phyloP scores from a whole-genome alignment of 2,113 vertebrate genomes.

The Calidris pygmaea region DNA sequence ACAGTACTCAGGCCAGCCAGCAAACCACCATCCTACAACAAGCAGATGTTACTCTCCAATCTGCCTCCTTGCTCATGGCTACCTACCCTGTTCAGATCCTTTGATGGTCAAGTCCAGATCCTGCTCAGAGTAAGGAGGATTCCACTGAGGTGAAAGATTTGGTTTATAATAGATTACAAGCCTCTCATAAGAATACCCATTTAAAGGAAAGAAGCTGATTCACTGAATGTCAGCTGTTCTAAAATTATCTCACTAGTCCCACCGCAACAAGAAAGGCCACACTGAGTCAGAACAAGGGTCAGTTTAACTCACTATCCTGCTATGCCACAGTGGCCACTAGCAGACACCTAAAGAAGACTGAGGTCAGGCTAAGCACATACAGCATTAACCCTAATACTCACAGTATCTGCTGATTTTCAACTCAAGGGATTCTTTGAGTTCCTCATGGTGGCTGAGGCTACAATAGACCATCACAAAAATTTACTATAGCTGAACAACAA shows the following conservation, averaged over 20 bases:
- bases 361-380: neutral
- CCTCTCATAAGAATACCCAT: accelerated
- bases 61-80: neutral
- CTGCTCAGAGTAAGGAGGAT: neutral
- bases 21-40: neutral
- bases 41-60: neutral
- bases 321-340: neutral
- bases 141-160: neutral
- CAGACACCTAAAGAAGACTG: neutral
- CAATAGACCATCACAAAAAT: neutral
- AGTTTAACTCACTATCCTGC: neutral
- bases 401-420: neutral
- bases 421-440: neutral
- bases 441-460: neutral
- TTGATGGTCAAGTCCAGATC: neutral
- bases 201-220: neutral
- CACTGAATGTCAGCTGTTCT: neutral
- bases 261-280: neutral
- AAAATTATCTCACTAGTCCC: neutral
- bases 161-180: neutral
- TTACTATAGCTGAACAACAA: neutral
- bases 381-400: neutral
- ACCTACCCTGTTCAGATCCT: neutral
- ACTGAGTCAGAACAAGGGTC: neutral
- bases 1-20: neutral